Base-by-base conservation (phyloP, 1,140 invertebrate genomes). In the Microplitis mediator region DNA sequence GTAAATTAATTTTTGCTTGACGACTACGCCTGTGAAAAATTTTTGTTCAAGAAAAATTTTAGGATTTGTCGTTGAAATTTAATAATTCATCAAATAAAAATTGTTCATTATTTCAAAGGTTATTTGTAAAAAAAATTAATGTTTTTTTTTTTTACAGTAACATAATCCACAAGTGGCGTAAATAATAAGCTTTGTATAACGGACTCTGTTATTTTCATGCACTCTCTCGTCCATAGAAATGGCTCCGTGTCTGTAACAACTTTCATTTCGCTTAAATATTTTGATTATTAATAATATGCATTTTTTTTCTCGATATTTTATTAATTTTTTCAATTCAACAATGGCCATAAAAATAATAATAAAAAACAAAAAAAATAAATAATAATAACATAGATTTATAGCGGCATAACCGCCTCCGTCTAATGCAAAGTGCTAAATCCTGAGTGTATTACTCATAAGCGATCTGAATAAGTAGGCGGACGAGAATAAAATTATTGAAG, bases 401-500 rank as follows among this genome's bases (percentile, higher is more conserved):
- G 51, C 63, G 63, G 39, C 32, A 14, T 54, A 34, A 67, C 39
- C 50, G 58, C 69, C 65, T 58, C 23, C 56, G 39, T 54, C 6
- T 34, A 11, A 50, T 50, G 14, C 14, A 65, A 58, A 51, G 23
- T 52, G 51, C 58, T 35, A 16, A 76, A 34, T 62, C 31, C 58
- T 45, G 36, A 67, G 64, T 14, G 4, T 58, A 71, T 74, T 68
- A 60, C 65, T 71, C 68, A 63, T 31, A 66, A 66, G 23, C 16
- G 71, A 73, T 76, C 74, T 74, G 74, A 74, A 77, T 76, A 80
- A 73, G 80, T 82, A 81, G 80, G 81, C 78, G 77, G 75, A 81
- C 80, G 36, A 71, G 77, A 75, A 77, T 77, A 23, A n/a, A n/a
- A n/a, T n/a, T n/a, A n/a, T n/a, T n/a, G n/a, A n/a, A n/a, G n/a